A percentile compares a stretch with the other conserved stretches of the same genome.
These are phyloP conservation scores for Drusus annulatus DNA, from an alignment of 1,140 invertebrate species.

Conservation along the genomic window DNA sequence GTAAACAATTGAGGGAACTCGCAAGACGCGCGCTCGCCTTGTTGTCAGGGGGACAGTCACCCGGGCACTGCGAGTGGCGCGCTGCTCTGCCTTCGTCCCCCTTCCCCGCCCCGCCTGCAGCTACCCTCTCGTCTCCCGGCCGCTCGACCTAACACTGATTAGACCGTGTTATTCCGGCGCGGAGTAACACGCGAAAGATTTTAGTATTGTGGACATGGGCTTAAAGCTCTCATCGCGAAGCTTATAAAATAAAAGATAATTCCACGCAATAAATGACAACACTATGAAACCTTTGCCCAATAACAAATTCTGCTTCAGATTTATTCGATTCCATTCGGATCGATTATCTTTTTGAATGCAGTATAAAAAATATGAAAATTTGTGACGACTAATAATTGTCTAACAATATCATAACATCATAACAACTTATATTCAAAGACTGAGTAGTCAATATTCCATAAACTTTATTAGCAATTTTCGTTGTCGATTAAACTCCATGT, in stretches of 20 bases:
- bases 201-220: background rate
- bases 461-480: too few species aligned
- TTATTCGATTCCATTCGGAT: too few species aligned
- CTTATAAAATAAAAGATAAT: background rate
- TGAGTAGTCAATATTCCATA: too few species aligned
- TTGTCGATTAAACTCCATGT: too few species aligned
- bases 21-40: slow-evolving; percentile 11
- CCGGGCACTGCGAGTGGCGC: slow-evolving; percentile 59
- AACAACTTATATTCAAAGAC: too few species aligned
- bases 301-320: too few species aligned
- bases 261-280: too few species aligned
- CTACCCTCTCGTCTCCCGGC: slow-evolving; percentile 52
- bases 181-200: slow-evolving; percentile 46
- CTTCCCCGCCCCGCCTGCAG: slow-evolving; percentile 62
- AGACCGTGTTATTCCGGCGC: slow-evolving; percentile 45
- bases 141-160: slow-evolving; percentile 61
- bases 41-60: slow-evolving; percentile 48
- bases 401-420: too few species aligned
- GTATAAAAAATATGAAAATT: too few species aligned
- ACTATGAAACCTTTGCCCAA: too few species aligned
- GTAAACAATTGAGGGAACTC: slow-evolving; percentile 19
- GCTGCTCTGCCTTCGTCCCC: slow-evolving; percentile 62
- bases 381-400: too few species aligned
- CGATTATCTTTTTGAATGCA: too few species aligned
- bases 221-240: slow-evolving; percentile 4